A percentile compares a stretch with the other conserved stretches of the same genome.
Evolutionary conservation across 1,140 invertebrate species (phyloP).

Genomic region (Saccostrea cuccullata): DNA sequence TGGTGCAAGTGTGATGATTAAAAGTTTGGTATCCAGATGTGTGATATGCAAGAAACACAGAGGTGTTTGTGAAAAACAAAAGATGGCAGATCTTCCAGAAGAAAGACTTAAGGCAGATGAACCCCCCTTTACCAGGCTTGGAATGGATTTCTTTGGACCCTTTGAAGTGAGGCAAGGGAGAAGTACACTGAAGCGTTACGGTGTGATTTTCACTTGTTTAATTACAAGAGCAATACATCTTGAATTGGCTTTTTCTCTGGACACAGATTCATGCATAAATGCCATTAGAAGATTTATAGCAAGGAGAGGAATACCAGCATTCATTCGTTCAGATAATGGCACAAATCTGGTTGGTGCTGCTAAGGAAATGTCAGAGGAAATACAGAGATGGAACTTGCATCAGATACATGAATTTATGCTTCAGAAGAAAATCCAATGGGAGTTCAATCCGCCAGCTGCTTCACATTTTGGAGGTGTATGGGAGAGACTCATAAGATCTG

Average conservation of each 20-base stretch:
- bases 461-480: constrained; percentile 51
- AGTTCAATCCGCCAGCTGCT: constrained; percentile 75
- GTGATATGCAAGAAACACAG: constrained; percentile 59
- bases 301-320: constrained; percentile 49
- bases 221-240: constrained; percentile 46
- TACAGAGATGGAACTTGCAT: constrained; percentile 57
- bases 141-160: constrained; percentile 63
- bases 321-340: constrained; percentile 58
- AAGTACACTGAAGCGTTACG: constrained; percentile 48
- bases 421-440: constrained; percentile 71
- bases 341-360: constrained; percentile 63
- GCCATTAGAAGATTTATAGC: constrained; percentile 58
- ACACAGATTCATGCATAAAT: constrained; percentile 55
- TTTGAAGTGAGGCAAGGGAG: constrained; percentile 51
- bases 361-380: constrained; percentile 56
- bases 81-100: constrained; percentile 61
- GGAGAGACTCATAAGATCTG: constrained; percentile 72
- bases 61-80: constrained; percentile 44
- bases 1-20: constrained; percentile 39
- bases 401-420: constrained; percentile 44
- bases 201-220: constrained; percentile 51
- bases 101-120: constrained; percentile 57
- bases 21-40: constrained; percentile 55
- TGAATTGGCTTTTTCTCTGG: constrained; percentile 55
- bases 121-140: constrained; percentile 56